Base-by-base conservation (phyloP, 2,888 invertebrate species). In the Priapulus caudatus region DNA sequence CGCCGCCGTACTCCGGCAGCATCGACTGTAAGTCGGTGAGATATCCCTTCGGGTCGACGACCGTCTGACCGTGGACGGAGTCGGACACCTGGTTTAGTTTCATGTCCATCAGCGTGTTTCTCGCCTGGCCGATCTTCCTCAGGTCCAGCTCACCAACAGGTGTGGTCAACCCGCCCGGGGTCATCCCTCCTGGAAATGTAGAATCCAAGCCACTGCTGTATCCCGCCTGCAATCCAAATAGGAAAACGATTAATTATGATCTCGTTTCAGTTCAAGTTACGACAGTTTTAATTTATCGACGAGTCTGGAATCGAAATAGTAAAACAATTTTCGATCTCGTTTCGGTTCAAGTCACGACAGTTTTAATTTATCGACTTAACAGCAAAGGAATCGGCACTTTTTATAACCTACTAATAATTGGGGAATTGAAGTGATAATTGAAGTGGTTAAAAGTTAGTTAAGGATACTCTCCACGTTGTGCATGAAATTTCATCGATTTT, bases 1-100 rank as follows among this genome's bases (percentile, higher is more conserved):
- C 97, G 2, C 95, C 95, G 0, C 97, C 97, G 66, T 95, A 92
- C 0, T 91, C 89, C 0, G 98, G 98, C 64, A 98, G 89, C 95
- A 98, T 98, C 20, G 93, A 93, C 68, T 98, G 95, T 47, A 99
- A 75, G 72, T 98, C 98, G 0, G 98, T 99, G n/a, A 99, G 78
- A 69, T 99, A 99, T 1, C 98, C 98, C 72, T 98, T 98, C 0
- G 98, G 98, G 74, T 99, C 98, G 0, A 99, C 95, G 0, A 98
- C 97, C 0, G 98, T 99, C 74, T 99, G 98, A 0, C 98, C 98
- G 2, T 89, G 87, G 0, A 99, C 97, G 0, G 97, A 97, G 73
- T 99, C 98, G 0, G 98, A 95, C 1, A 87, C 86, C 77, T 95
- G 93, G 1, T 88, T 93, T 23, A 99, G 73, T 73, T 97, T 95